Conservation (phyloP, 64 coral and sea anemone genomes). For the Actinia equina region DNA sequence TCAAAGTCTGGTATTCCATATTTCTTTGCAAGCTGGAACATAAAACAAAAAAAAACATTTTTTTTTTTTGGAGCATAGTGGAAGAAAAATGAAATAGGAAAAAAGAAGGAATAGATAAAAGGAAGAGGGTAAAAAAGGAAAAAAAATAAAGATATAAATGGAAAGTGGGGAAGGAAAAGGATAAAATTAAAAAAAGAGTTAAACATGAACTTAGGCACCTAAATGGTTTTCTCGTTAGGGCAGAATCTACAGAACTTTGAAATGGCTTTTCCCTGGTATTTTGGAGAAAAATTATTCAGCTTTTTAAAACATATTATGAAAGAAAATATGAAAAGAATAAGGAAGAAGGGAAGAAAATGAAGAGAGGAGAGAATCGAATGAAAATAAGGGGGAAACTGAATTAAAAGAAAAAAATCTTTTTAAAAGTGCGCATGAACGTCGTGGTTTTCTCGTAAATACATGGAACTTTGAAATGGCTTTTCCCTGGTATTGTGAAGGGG, state of each 20-base stretch:
- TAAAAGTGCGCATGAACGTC: too few species aligned
- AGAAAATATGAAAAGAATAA: too few species aligned
- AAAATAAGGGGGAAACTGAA: too few species aligned
- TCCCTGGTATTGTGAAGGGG: background rate
- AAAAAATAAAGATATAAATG: background rate
- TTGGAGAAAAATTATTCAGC: too few species aligned
- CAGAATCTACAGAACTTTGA: background rate
- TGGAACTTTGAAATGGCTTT: background rate
- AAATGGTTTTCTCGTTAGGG: background rate
- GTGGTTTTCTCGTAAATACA: too few species aligned
- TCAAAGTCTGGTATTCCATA: slow-evolving; percentile 76
- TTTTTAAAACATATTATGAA: too few species aligned
- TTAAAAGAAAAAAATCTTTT: too few species aligned
- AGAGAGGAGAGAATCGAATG: background rate
- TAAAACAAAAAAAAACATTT: background rate
- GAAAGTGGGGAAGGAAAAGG: background rate
- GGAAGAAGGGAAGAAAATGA: too few species aligned
- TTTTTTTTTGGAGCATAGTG: background rate
- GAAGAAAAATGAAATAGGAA: background rate
- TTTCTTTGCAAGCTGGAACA: slow-evolving; percentile 39
- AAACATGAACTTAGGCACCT: background rate
- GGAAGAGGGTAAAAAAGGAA: background rate
- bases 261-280: background rate
- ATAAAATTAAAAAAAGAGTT: background rate
- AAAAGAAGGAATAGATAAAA: background rate